Evolutionary conservation across 1,140 invertebrate species (phyloP), one percentile per base, ranked within the genome.

Genomic region (Glossosoma conforme): DNA sequence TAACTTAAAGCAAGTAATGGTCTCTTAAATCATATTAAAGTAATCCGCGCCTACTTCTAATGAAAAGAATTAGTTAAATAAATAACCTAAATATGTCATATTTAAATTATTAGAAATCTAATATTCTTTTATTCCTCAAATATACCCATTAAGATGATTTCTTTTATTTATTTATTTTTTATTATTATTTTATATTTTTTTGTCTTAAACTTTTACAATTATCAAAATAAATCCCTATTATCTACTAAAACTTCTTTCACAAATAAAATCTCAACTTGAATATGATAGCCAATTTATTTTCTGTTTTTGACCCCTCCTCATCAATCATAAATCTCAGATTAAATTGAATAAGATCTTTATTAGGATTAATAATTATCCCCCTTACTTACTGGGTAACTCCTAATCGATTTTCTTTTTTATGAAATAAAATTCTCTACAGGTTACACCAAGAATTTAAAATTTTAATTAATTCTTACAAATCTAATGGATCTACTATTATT

Each of bases 1-100:
- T 80, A 72, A 69, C 77, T 79, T 73, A 79, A 78, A 75, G 69
- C 64, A 78, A 78, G 75, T 73, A 72, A 36, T 76, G 74, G 67
- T 75, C 76, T 75, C 70, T 78, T 66, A 64, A 65, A 66, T 59
- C 62, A 62, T 48, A 59, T 61, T 54, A 64, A 72, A 75, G 61
- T 77, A 75, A 67, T 75, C 76, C 73, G 67, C 77, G 67, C 22
- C 61, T 77, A 74, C 67, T 75, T 74, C 68, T 76, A 76, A 77
- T 76, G 70, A 72, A 72, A 64, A 66, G 55, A 65, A 65, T 68
- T 69, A 75, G 66, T 70, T 75, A 71, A 66, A 67, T 64, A 59
- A 66, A 71, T 75, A 75, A 76, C 70, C 67, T 75, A 71, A 75
- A 66, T 65, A 68, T 76, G 72, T 77, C 70, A 76, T 74, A 68